Conservation (phyloP, 2,888 invertebrate genomes). For the Steromphala cineraria region DNA sequence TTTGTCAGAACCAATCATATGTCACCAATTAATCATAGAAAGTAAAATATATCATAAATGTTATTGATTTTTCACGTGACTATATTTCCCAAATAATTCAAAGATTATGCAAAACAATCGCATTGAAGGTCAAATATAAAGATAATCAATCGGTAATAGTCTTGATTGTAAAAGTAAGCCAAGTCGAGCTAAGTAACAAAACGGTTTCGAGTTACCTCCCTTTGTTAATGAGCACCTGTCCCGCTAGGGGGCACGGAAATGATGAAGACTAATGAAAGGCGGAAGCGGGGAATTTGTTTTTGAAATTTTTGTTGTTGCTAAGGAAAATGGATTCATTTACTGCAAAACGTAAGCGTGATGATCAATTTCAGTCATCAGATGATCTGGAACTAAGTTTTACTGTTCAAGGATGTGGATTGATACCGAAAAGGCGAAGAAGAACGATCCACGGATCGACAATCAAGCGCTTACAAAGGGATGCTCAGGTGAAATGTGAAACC, state of each 20-base stretch:
- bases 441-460: slow-evolving; percentile 11
- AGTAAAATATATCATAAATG: too few species aligned
- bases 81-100: too few species aligned
- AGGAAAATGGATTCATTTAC: slow-evolving; percentile 18
- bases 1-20: too few species aligned
- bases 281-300: slow-evolving; percentile 60
- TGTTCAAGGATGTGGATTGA: slow-evolving; percentile 42
- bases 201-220: background rate
- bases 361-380: slow-evolving; percentile 45
- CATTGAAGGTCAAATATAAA: too few species aligned
- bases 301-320: background rate
- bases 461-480: background rate
- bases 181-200: too few species aligned
- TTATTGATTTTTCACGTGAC: too few species aligned
- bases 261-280: slow-evolving; percentile 45
- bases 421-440: slow-evolving; percentile 31
- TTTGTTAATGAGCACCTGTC: background rate
- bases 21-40: too few species aligned
- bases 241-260: slow-evolving; percentile 26
- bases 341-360: slow-evolving; percentile 56
- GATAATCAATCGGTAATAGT: too few species aligned
- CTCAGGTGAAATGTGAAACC: background rate
- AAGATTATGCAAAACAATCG: too few species aligned
- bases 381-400: slow-evolving; percentile 41
- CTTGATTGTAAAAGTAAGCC: too few species aligned